These are phyloP conservation scores for Bos javanicus DNA, from an alignment of 2,113 vertebrate genomes.

Conservation along the genomic window DNA sequence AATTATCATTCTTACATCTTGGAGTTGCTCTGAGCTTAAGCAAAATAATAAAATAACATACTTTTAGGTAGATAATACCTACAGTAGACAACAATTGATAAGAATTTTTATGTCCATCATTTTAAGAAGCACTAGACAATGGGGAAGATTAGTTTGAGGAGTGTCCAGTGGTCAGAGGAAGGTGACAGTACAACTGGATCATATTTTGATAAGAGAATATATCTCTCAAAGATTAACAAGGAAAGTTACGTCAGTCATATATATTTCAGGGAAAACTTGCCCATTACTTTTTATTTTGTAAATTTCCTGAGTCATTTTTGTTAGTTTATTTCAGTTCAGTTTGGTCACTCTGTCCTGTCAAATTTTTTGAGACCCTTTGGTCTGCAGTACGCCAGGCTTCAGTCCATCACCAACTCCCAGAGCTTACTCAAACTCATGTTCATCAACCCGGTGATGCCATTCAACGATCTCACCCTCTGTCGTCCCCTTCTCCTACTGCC, in stretches of 20 bases:
- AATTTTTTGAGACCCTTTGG: too few relatives aligned
- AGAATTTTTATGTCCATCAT: neutral
- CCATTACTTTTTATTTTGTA: neutral
- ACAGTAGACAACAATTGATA: neutral
- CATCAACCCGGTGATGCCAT: neutral
- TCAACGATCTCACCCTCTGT: neutral
- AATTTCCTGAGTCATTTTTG: neutral
- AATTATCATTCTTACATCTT: neutral
- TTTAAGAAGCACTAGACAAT: neutral
- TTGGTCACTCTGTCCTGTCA: too few relatives aligned
- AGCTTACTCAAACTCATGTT: neutral
- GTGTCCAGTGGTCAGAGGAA: neutral
- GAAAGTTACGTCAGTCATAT: neutral
- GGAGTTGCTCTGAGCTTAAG: neutral
- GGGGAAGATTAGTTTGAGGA: neutral
- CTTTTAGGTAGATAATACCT: neutral
- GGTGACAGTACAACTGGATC: neutral
- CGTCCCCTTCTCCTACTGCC: accelerated
- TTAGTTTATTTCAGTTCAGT: neutral
- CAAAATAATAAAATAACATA: neutral
- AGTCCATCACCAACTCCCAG: neutral
- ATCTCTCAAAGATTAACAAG: neutral
- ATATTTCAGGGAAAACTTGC: neutral
- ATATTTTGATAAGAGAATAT: neutral
- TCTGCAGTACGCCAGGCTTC: neutral